phyloP scores from a whole-genome alignment of 2,113 vertebrate species.

The Sarotherodon lohbergeri region DNA sequence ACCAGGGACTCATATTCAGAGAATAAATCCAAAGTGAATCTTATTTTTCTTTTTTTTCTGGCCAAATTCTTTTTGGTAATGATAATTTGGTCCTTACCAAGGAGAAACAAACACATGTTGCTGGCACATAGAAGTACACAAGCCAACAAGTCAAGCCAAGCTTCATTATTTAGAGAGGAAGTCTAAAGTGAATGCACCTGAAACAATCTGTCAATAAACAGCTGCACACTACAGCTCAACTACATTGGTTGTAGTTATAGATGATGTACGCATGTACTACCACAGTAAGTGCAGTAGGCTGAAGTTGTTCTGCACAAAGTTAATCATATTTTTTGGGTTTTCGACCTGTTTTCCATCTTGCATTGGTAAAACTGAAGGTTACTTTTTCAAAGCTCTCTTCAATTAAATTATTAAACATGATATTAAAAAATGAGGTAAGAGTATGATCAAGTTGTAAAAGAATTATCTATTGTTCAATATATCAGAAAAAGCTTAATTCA shows the following conservation, averaged over 20 bases:
- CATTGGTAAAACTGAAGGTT: background rate
- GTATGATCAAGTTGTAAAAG: background rate
- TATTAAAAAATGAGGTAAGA: background rate
- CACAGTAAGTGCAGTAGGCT: background rate
- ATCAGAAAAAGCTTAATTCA: background rate
- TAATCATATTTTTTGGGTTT: background rate
- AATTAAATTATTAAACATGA: background rate
- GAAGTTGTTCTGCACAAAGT: background rate
- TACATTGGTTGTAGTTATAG: background rate
- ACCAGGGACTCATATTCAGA: background rate
- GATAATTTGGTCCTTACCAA: background rate
- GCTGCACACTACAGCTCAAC: background rate
- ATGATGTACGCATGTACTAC: background rate
- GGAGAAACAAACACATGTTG: background rate
- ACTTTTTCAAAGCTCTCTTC: background rate
- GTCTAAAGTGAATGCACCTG: background rate
- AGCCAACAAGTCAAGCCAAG: background rate
- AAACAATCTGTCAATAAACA: background rate
- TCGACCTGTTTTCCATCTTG: background rate
- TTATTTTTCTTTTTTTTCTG: background rate
- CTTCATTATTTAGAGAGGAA: background rate
- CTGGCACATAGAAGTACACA: background rate
- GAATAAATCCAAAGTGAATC: background rate
- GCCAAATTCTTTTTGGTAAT: background rate
- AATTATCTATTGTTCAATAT: background rate